Evolutionary conservation across 2,113 vertebrate genomes (phyloP), one percentile per base, ranked within the genome.

Genomic region (Halcyon malimbica): DNA sequence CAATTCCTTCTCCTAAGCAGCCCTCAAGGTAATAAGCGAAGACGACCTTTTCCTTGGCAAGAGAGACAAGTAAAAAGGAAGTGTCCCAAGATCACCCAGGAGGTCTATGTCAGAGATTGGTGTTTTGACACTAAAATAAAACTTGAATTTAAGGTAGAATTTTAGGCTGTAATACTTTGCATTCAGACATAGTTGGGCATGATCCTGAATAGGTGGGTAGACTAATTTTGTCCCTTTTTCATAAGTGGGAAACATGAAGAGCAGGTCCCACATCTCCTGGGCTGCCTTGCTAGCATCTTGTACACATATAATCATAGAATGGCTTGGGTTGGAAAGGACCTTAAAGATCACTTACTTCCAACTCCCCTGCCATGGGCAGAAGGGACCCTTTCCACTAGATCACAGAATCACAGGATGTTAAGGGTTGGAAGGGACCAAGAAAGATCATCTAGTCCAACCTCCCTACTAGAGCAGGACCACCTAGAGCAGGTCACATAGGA

Each of bases 131-230:
- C 62, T 35, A 56, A 89, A 83, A 48, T 65, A 37, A 4, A 24
- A 33, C 35, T 37, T 41, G 17, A 37, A 59, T 11, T 46, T 68
- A 68, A 78, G 13, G 10, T 13, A 26, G 26, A 2, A 3, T 7
- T 60, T 90, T 48, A 64, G 33, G 26, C 35, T 91, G 20, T 33
- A 20, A 4, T 71, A 4, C 60, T 63, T 76, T 51, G 17, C 3
- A 17, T 6, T 54, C 16, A 25, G 44, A 11, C 0, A 0, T 29
- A 10, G 10, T 3, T 37, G 6, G 11, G 51, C 1, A 0, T 23
- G 33, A 37, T 50, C n/a, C 13, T 59, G 35, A 35, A 17, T 5
- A 6, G 6, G 16, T 25, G 46, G 17, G 19, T 20, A 42, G 48
- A 8, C 6, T 53, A 2, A 3, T 19, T 4, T 5, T 35, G n/a